Evolutionary conservation across 2,797 vertebrate genomes (phyloP).

Genomic region (Delichon dasypus): DNA sequence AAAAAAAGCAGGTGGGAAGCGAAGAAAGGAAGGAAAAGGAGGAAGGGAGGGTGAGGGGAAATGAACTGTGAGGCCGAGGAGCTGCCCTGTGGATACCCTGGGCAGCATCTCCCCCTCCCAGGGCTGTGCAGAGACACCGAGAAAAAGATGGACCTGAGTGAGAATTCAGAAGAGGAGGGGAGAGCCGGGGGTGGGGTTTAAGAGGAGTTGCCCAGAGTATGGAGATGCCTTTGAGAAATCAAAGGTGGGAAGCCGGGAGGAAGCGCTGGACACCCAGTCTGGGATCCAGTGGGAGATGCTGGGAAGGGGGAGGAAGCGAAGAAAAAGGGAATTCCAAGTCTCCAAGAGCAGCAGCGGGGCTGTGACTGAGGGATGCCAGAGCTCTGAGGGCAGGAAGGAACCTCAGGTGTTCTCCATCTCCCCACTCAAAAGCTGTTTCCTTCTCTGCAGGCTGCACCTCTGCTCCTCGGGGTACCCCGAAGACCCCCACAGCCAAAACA

Average conservation of each 20-base stretch:
- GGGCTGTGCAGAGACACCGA: too few relatives aligned
- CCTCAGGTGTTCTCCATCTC: neutral
- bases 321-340: neutral
- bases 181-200: neutral
- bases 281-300: neutral
- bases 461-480: too few relatives aligned
- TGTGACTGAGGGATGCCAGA: neutral
- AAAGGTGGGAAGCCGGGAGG: neutral
- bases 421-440: neutral
- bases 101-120: neutral
- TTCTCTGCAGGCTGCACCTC: neutral
- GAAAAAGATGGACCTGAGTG: neutral
- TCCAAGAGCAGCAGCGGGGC: neutral
- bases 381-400: neutral
- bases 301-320: neutral
- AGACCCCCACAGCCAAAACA: neutral
- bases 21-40: neutral
- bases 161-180: neutral
- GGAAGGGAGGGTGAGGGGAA: neutral
- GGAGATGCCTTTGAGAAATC: neutral
- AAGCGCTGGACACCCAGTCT: neutral
- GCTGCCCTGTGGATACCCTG: neutral
- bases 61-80: neutral
- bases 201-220: neutral
- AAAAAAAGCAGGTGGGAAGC: neutral